Conservation (phyloP, 2,113 vertebrate species). For the Poeciliopsis turrubarensis region DNA sequence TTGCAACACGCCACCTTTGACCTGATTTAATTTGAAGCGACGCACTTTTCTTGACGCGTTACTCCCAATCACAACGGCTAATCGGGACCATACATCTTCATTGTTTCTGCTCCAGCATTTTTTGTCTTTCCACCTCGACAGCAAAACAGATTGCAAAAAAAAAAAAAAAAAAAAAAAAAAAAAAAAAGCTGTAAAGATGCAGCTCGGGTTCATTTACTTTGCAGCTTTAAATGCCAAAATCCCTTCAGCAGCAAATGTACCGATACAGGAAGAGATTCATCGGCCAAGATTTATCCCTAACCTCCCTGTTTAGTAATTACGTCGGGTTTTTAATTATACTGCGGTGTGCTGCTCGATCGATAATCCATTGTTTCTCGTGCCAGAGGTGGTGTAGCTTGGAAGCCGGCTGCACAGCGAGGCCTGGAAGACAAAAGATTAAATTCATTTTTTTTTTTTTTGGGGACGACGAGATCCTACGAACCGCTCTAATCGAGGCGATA, state of each 20-base stretch:
- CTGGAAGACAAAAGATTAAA: neutral
- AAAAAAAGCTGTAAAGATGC: conserved; percentile 19
- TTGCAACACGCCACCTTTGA: conserved; percentile 34
- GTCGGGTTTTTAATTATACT: conserved; percentile 61
- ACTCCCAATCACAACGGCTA: conserved; percentile 42
- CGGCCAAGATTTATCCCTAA: conserved; percentile 46
- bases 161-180: neutral
- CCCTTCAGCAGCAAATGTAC: conserved; percentile 25
- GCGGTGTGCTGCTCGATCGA: conserved; percentile 23
- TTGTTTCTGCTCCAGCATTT: conserved; percentile 22
- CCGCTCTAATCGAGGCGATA: neutral
- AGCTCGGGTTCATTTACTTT: conserved; percentile 21
- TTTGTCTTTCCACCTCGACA: conserved; percentile 1
- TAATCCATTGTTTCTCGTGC: conserved; percentile 46
- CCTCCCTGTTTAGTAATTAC: conserved; percentile 41
- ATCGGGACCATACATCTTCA: conserved; percentile 62
- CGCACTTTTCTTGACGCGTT: conserved; percentile 45
- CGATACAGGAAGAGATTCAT: conserved; percentile 38
- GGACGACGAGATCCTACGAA: neutral
- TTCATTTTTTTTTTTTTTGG: neutral
- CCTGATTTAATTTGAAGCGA: conserved; percentile 37
- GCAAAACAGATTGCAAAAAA: conserved; percentile 42
- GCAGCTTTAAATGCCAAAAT: conserved; percentile 31
- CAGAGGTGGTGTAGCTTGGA: conserved; percentile 6
- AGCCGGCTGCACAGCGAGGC: neutral